Base-by-base conservation (phyloP, 2,888 invertebrate genomes). In the Phyllotreta striolata region DNA sequence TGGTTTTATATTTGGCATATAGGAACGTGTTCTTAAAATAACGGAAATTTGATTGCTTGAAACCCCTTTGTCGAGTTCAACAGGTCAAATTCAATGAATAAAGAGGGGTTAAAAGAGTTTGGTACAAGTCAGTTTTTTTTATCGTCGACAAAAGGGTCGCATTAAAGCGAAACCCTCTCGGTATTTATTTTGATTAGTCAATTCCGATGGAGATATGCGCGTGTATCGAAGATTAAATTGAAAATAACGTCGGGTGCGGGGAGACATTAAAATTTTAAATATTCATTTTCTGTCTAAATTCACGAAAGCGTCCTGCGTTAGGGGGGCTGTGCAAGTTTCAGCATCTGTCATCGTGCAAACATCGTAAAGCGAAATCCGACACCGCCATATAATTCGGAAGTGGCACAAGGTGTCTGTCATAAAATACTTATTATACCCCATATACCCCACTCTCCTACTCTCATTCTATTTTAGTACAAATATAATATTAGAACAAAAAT, bases 311-410 rank as follows among this genome's bases (percentile, higher is more conserved):
- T 35, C 5, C n/a, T 13, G 41, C 38, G 52, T 51, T 66, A 67
- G 55, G 56, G 44, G 67, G 64, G 49, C 55, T 63, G 64, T 65
- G 68, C 67, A 66, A 66, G 66, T 64, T 66, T 62, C 68, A 72
- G 74, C 78, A 79, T 78, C 78, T 79, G 78, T 77, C 77, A 73
- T 70, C 74, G 74, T 75, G 77, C 77, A 79, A 79, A 79, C 78
- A 79, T 78, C 77, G 77, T 78, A 79, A 78, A 78, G 71, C 72
- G 78, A 77, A 78, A 78, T 72, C 74, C 66, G 73, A 78, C 75
- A 77, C 77, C 74, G 70, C 70, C 74, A 68, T 68, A 67, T 70
- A 63, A 70, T 76, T 78, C 77, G 78, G 78, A 79, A 79, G 78
- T 78, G 75, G 77, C 75, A 77, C 78, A 79, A 78, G 78, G 78